Evolutionary conservation across 35 echinoderm and acorn worm genomes (phyloP).

Genomic region (Ophiothrix spiculata): DNA sequence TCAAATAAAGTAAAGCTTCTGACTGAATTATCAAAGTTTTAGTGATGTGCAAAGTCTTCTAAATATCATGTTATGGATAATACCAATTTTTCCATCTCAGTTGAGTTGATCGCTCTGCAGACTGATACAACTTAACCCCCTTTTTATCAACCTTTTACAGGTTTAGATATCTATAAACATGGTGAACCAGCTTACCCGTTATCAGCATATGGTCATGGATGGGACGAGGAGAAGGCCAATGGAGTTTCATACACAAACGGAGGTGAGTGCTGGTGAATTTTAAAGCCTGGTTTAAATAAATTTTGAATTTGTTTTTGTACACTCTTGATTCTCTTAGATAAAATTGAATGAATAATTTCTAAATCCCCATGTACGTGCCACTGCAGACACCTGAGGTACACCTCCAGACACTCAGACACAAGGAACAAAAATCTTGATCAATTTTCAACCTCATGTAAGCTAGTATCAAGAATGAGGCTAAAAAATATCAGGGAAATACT

Average conservation of each 20-base stretch:
- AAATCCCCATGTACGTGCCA: too few species aligned
- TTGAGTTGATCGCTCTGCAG: background rate
- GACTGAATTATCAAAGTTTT: background rate
- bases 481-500: too few species aligned
- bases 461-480: too few species aligned
- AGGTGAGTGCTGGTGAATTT: conserved; percentile 59
- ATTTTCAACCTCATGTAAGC: too few species aligned
- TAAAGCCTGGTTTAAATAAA: too few species aligned
- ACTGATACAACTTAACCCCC: background rate
- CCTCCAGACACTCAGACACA: too few species aligned
- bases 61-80: background rate
- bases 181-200: conserved; percentile 88
- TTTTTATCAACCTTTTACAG: conserved; percentile 35
- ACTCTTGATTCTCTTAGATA: too few species aligned
- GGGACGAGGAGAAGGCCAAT: conserved; percentile 28
- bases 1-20: background rate
- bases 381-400: too few species aligned
- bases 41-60: background rate
- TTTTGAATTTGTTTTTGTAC: too few species aligned
- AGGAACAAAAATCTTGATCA: too few species aligned
- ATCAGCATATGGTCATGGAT: conserved; percentile 72
- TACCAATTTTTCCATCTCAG: background rate
- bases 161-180: conserved; percentile 88
- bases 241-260: background rate
- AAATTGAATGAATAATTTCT: too few species aligned